Base-by-base conservation (phyloP, 2,113 vertebrate genomes). In the Alectura lathami region DNA sequence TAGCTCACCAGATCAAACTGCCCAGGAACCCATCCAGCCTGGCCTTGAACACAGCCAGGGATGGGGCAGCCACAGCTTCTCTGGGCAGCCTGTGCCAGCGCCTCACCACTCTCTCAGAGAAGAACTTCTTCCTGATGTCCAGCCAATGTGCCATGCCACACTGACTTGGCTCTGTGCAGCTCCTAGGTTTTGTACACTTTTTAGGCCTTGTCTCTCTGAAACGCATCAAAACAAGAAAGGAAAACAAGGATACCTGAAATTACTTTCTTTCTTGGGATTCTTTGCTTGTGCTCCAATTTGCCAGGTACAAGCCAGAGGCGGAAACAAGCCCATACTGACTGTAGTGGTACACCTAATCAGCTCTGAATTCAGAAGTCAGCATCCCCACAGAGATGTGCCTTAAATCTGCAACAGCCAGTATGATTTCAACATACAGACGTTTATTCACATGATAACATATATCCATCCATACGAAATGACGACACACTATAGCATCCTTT, bases 401-500 rank as follows among this genome's bases (percentile, higher is more conserved):
- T 47, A 47, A 22, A 68, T 51, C 24, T 53, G 5, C 27, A 57
- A 7, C 18, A 26, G 36, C 24, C 51, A 22, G 4, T 17, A 22
- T 0, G 2, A 7, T 74, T 62, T 45, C 42, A 64, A 51, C 29
- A 17, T 18, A 64, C 34, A 30, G 8, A 30, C 30, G 69, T 11
- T 30, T 81, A 3, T 54, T 62, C 20, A 15, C 1, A 1, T 22
- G 13, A 60, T 27, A 56, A 69, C 3, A 23, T 27, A 2, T 0
- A 32, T 10, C 1, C 24, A 27, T 8, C 54, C 6, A 14, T 32
- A 51, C 7, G 43, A 16, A 8, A 27, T 11, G 9, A 8, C 38
- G 40, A 72, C 22, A 83, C 64, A 42, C 50, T 36, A 12, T 2
- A 26, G 11, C 17, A 64, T 8, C 5, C 2, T 81, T 82, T 79